A percentile compares a stretch with the other conserved stretches of the same genome.
Evolutionary conservation across 2,113 vertebrate genomes (phyloP).

Genomic region (Camelus dromedarius): DNA sequence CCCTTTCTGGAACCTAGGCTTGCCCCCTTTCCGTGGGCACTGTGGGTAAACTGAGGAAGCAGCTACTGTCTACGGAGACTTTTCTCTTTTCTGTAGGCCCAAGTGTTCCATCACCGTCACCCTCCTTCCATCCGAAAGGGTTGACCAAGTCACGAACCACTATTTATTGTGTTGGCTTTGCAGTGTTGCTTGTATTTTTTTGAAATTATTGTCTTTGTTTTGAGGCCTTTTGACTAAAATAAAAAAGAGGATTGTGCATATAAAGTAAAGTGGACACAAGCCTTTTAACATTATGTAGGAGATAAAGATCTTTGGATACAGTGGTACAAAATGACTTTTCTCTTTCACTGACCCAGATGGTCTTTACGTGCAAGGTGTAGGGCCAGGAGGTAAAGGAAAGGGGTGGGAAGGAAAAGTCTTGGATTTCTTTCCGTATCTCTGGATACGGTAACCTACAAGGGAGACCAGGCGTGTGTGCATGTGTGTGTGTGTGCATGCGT

Average conservation of each 20-base stretch:
- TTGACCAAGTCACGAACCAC: neutral
- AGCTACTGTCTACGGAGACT: rapidly evolving
- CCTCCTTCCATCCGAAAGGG: neutral
- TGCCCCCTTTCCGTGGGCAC: neutral
- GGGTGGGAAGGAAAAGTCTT: neutral
- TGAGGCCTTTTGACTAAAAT: constrained; percentile 37
- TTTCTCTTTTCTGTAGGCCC: neutral
- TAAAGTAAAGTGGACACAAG: neutral
- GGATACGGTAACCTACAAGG: constrained; percentile 26
- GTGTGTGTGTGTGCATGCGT: rapidly evolving
- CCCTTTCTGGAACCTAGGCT: neutral
- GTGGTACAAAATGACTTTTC: neutral
- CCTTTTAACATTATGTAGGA: neutral
- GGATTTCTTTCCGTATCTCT: neutral
- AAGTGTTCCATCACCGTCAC: neutral
- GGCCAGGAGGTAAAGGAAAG: neutral
- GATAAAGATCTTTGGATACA: neutral
- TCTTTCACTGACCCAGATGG: neutral
- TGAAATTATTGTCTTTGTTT: constrained; percentile 52
- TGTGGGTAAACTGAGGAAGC: neutral
- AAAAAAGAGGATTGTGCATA: neutral
- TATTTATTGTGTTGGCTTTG: neutral
- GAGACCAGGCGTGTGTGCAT: neutral
- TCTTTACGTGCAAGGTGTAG: neutral
- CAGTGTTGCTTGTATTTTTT: neutral